phyloP scores from a whole-genome alignment of 2,797 vertebrate species.

The Sebastes nivosus region DNA sequence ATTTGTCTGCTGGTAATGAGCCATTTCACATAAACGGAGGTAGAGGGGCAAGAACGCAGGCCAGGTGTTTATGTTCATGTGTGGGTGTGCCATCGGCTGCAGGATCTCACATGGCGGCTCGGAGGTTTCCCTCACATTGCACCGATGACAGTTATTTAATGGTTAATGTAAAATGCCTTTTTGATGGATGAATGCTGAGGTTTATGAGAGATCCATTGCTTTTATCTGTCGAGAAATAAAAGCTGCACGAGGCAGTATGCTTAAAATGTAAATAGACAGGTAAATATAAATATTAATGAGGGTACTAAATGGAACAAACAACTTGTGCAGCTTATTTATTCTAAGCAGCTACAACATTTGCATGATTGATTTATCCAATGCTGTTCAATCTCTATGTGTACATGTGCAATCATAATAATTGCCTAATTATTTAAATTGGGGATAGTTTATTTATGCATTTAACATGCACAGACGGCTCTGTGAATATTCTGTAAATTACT shows the following conservation, averaged over 20 bases:
- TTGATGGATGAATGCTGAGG: slow-evolving; percentile 7
- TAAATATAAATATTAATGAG: slow-evolving; percentile 22
- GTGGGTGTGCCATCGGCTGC: slow-evolving; percentile 57
- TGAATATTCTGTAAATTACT: slow-evolving; percentile 26
- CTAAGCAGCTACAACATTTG: slow-evolving; percentile 15
- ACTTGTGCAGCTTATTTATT: slow-evolving; percentile 34
- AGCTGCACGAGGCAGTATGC: neutral
- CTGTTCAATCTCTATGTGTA: slow-evolving; percentile 2
- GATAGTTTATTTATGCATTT: slow-evolving; percentile 26
- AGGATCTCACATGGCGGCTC: slow-evolving; percentile 52
- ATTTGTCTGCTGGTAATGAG: slow-evolving; percentile 84
- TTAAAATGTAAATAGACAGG: slow-evolving; percentile 5
- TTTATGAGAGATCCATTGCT: neutral
- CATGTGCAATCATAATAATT: slow-evolving; percentile 46
- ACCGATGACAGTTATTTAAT: slow-evolving; percentile 18
- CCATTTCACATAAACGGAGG: slow-evolving; percentile 74
- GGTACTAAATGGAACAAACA: slow-evolving; percentile 24
- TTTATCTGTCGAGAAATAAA: slow-evolving; percentile 1
- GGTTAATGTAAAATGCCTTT: slow-evolving; percentile 21
- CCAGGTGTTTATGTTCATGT: slow-evolving; percentile 69
- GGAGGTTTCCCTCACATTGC: slow-evolving; percentile 42
- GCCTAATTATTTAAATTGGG: slow-evolving; percentile 33
- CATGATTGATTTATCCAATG: slow-evolving; percentile 41
- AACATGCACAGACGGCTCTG: slow-evolving; percentile 16
- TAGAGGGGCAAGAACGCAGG: slow-evolving; percentile 56